These are phyloP conservation scores for Caloenas nicobarica DNA, from an alignment of 2,113 vertebrate species.

Conservation along the genomic window DNA sequence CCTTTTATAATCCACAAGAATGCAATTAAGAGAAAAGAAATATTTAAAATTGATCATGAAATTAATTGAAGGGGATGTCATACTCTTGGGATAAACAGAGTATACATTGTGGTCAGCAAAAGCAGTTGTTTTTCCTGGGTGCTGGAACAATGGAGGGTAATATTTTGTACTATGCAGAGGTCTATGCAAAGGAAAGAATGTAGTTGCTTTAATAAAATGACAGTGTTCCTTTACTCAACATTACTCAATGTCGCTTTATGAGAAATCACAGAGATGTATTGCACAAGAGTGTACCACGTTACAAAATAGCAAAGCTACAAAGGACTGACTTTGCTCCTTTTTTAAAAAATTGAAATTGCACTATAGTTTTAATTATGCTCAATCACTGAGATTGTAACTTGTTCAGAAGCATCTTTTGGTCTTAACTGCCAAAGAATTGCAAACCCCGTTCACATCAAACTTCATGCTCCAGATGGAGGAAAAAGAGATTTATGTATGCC, in stretches of 20 bases:
- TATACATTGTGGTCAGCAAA: neutral
- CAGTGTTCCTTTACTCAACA: neutral
- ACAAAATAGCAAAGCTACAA: neutral
- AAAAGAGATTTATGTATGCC: neutral
- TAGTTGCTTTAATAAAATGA: neutral
- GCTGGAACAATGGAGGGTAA: neutral
- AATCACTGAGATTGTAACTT: neutral
- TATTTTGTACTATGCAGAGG: neutral
- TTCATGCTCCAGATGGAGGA: neutral
- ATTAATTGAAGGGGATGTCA: neutral
- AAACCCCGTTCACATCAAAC: neutral
- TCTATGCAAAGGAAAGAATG: neutral
- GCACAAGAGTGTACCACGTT: neutral
- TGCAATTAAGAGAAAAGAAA: neutral
- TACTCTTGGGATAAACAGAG: neutral
- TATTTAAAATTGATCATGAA: neutral
- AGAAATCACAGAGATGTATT: neutral
- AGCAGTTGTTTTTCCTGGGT: neutral
- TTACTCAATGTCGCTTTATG: neutral
- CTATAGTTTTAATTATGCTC: conserved; percentile 34
- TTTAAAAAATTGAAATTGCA: conserved; percentile 30
- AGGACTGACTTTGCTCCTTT: neutral
- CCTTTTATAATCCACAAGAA: neutral
- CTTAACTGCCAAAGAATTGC: conserved; percentile 64
- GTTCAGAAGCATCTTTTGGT: conserved; percentile 21